A percentile compares a stretch with the other conserved stretches of the same genome.
Conservation (phyloP, 2,888 invertebrate genomes). For the Nomada fucata region DNA sequence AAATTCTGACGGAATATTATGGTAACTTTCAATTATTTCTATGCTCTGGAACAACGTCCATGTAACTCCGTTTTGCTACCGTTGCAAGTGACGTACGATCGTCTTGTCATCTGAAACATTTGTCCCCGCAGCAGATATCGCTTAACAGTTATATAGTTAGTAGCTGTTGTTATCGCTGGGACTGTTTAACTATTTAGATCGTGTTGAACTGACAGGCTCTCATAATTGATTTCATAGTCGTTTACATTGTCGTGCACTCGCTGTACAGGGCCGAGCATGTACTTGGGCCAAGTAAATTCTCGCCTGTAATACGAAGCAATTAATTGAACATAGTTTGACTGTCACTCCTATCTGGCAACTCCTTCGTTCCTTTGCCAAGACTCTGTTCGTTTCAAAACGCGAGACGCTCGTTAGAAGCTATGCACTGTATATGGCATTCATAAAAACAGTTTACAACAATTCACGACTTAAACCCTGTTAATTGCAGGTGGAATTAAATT, state of each 20-base stretch:
- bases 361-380: background rate
- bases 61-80: too few relatives aligned
- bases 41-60: background rate
- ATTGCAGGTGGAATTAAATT: too few relatives aligned
- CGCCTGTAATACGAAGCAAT: constrained; percentile 22
- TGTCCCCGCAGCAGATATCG: background rate
- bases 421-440: too few relatives aligned
- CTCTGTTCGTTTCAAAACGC: too few relatives aligned
- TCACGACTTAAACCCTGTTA: too few relatives aligned
- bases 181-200: constrained; percentile 46
- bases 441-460: too few relatives aligned
- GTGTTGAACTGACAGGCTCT: constrained; percentile 51
- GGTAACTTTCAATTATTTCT: background rate
- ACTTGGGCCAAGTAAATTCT: constrained; percentile 16
- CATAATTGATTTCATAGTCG: constrained; percentile 43
- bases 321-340: constrained; percentile 28
- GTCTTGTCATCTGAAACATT: constrained; percentile 11
- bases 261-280: constrained; percentile 16
- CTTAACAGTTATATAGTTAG: background rate
- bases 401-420: too few relatives aligned
- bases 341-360: background rate
- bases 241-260: constrained; percentile 33
- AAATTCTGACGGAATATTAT: background rate
- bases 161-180: constrained; percentile 14
- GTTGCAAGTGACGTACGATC: too few relatives aligned